Evolutionary conservation across 2,888 invertebrate species (phyloP).

Genomic region (Erebia ligea): DNA sequence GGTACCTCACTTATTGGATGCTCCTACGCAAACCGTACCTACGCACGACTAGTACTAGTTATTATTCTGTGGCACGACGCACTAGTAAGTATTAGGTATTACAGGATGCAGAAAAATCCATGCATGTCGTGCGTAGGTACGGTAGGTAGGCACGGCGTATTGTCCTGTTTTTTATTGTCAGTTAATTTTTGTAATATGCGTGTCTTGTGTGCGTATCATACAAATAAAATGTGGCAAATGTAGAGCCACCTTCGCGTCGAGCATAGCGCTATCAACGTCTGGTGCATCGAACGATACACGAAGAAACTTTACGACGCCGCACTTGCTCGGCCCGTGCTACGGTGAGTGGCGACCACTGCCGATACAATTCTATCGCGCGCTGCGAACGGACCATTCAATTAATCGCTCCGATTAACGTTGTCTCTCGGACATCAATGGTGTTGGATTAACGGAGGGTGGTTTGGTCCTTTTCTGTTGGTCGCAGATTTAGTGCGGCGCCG

Average conservation of each 20-base stretch:
- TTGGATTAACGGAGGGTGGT: constrained; percentile 77
- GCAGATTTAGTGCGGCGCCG: constrained; percentile 83
- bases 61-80: too few relatives aligned
- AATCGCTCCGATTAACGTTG: constrained; percentile 78
- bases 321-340: constrained; percentile 76
- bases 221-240: constrained; percentile 43
- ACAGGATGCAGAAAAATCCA: background rate
- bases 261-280: constrained; percentile 75
- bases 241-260: constrained; percentile 67
- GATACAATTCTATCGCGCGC: constrained; percentile 75
- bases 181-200: background rate
- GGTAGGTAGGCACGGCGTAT: background rate
- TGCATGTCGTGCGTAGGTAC: background rate
- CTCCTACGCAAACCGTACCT: too few relatives aligned
- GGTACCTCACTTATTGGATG: too few relatives aligned
- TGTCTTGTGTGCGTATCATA: background rate
- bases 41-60: too few relatives aligned
- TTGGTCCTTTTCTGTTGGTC: constrained; percentile 77
- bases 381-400: constrained; percentile 73
- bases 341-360: constrained; percentile 61
- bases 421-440: constrained; percentile 76
- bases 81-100: too few relatives aligned
- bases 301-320: constrained; percentile 83
- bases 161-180: background rate
- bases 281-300: constrained; percentile 83